Conservation (phyloP, 2,888 invertebrate genomes). For the Erebia palarica region DNA sequence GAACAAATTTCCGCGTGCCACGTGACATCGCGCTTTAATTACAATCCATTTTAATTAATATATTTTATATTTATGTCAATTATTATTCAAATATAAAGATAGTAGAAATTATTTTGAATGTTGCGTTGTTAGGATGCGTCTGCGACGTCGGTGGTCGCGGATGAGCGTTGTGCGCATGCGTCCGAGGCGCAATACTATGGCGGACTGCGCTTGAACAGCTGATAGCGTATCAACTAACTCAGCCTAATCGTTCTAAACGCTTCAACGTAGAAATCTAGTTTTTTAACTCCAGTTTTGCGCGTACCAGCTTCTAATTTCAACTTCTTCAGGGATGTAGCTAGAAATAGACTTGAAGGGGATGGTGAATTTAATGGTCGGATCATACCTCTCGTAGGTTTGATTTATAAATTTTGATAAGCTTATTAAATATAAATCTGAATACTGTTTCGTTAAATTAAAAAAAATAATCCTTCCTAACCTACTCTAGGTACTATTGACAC, state of each 20-base stretch:
- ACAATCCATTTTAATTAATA: conserved; percentile 6
- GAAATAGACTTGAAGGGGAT: too few species aligned
- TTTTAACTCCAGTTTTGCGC: conserved; percentile 66
- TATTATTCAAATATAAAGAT: background rate
- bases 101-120: background rate
- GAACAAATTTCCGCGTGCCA: conserved; percentile 61
- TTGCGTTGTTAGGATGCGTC: conserved; percentile 45
- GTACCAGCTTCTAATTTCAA: conserved; percentile 49
- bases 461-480: too few species aligned
- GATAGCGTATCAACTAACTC: conserved; percentile 79
- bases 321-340: too few species aligned
- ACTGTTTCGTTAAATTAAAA: too few species aligned
- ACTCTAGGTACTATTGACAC: too few species aligned
- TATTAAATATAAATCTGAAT: too few species aligned
- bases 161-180: conserved; percentile 67
- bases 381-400: too few species aligned
- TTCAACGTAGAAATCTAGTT: conserved; percentile 75
- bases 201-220: conserved; percentile 78
- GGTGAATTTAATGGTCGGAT: too few species aligned
- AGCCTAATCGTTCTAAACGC: conserved; percentile 76
- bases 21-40: conserved; percentile 50
- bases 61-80: background rate
- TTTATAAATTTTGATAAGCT: too few species aligned
- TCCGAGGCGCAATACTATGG: conserved; percentile 72
- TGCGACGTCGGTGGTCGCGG: conserved; percentile 48